Conservation (phyloP, 2,797 vertebrate species). For the Coilia nasus region DNA sequence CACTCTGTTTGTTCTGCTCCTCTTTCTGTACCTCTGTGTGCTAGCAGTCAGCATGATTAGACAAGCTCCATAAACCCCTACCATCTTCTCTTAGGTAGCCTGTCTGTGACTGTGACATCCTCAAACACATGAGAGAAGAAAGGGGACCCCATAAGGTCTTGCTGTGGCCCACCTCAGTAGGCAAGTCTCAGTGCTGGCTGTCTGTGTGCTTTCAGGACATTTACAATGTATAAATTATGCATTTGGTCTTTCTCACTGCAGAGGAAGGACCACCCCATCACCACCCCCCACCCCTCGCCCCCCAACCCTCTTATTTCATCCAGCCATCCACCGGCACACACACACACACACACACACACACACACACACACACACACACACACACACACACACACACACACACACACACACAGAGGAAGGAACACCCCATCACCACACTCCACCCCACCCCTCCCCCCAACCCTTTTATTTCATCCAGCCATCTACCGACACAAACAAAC, state of each 20-base stretch:
- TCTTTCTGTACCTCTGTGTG: neutral
- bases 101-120: neutral
- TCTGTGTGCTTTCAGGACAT: slow-evolving; percentile 33
- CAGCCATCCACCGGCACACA: neutral
- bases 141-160: neutral
- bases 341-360: neutral
- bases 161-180: neutral
- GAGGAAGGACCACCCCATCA: slow-evolving; percentile 26
- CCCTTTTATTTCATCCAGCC: neutral
- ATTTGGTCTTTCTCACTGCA: slow-evolving; percentile 45
- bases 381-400: slow-evolving; percentile 21
- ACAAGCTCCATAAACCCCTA: neutral
- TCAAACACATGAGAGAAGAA: neutral
- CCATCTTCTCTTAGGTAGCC: neutral
- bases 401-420: slow-evolving; percentile 27
- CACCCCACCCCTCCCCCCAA: too few species aligned
- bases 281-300: too few species aligned
- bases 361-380: slow-evolving; percentile 15
- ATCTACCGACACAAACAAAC: neutral
- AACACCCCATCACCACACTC: neutral
- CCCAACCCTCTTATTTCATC: neutral
- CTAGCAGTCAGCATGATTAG: neutral
- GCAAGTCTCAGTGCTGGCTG: neutral
- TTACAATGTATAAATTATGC: slow-evolving; percentile 52
- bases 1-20: neutral